These are phyloP conservation scores for Drosophila carrolli DNA, from an alignment of 1,140 invertebrate genomes.

Conservation along the genomic window DNA sequence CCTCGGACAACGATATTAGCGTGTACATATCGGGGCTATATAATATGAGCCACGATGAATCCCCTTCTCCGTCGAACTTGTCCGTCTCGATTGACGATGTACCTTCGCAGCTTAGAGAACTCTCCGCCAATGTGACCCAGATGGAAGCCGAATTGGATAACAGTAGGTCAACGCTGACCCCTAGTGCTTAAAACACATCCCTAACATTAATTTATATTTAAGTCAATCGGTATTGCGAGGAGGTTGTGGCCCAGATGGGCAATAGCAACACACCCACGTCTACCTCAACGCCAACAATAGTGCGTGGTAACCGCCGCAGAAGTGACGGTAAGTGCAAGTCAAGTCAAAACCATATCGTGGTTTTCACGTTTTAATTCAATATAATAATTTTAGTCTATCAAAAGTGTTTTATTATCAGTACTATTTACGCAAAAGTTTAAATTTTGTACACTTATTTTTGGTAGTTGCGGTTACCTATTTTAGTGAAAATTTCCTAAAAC, in stretches of 20 bases:
- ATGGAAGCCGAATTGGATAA: constrained; percentile 30
- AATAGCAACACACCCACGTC: background rate
- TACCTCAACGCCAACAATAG: constrained; percentile 25
- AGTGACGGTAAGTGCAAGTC: constrained; percentile 1
- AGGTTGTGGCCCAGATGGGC: background rate
- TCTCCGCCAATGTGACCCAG: background rate
- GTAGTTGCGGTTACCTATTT: too few species aligned
- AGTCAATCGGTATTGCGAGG: constrained; percentile 34
- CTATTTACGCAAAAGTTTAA: too few species aligned
- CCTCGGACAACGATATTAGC: too few species aligned
- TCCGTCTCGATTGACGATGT: background rate
- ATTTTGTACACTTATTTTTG: too few species aligned
- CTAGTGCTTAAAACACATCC: background rate
- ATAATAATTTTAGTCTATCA: too few species aligned
- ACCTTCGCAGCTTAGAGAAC: background rate
- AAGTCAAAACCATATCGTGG: background rate
- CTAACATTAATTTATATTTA: background rate
- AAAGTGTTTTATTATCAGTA: too few species aligned
- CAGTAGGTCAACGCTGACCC: constrained; percentile 17
- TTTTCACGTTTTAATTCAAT: background rate
- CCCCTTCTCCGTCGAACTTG: background rate
- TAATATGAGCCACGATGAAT: background rate
- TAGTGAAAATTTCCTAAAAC: too few species aligned
- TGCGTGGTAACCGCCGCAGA: constrained; percentile 3
- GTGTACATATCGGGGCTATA: too few species aligned